phyloP scores from a whole-genome alignment of 2,113 vertebrate genomes.

The human (Homo sapiens) region GRCh38 chr5:178618001-178618500 shows the following conservation, averaged over 20 bases:
- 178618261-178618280: constrained; percentile 19
- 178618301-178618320: constrained; percentile 53
- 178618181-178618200: constrained; percentile 57
- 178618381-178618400: constrained; percentile 33
- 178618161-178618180: constrained; percentile 1
- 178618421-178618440: constrained; percentile 52
- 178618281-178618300: constrained; percentile 57
- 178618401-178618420: constrained; percentile 67
- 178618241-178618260: constrained; percentile 13
- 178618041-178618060: constrained; percentile 43
- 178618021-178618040: constrained; percentile 4
- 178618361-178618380: constrained; percentile 59
- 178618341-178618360: constrained; percentile 45
- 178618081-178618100: not conserved
- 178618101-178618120: not conserved
- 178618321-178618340: constrained; percentile 55
- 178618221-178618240: not conserved
- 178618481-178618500: constrained; percentile 67
- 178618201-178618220: constrained; percentile 49
- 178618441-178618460: constrained; percentile 63
- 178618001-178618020: constrained; percentile 28
- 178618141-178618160: constrained; percentile 45
- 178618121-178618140: not conserved
- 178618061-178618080: constrained; percentile 56
- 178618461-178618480: constrained; percentile 38